Evolutionary conservation across 2,113 vertebrate species (phyloP).

Genomic region (Casuarius casuarius): DNA sequence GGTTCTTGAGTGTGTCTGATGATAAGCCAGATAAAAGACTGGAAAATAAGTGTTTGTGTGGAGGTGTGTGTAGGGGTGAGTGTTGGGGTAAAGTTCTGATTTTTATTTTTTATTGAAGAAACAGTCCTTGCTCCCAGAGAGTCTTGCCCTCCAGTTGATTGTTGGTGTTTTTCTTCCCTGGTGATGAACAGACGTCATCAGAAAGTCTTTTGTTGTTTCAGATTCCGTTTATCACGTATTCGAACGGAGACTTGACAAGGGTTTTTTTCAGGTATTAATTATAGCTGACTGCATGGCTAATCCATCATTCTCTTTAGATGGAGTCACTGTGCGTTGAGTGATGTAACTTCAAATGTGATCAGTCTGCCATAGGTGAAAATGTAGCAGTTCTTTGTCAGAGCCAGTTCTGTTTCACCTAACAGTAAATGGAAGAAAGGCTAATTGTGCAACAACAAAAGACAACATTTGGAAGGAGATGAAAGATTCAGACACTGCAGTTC

Average conservation of each 20-base stretch:
- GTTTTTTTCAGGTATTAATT: slow-evolving; percentile 41
- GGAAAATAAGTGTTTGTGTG: background rate
- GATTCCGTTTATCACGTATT: slow-evolving; percentile 20
- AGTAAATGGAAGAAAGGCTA: slow-evolving; percentile 19
- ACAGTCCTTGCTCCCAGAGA: background rate
- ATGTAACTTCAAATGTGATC: slow-evolving; percentile 42
- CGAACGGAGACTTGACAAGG: slow-evolving; percentile 37
- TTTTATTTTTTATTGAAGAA: background rate
- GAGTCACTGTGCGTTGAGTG: slow-evolving; percentile 46
- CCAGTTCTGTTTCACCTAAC: slow-evolving; percentile 23
- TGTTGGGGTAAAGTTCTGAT: background rate
- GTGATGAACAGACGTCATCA: background rate
- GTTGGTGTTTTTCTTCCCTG: slow-evolving; percentile 5
- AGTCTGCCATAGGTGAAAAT: slow-evolving; percentile 19
- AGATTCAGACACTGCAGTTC: slow-evolving; percentile 12
- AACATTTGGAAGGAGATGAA: slow-evolving; percentile 26
- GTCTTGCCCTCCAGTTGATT: background rate
- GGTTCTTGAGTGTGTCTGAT: background rate
- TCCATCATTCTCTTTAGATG: slow-evolving; percentile 43
- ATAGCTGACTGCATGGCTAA: slow-evolving; percentile 54
- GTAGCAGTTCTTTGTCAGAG: slow-evolving; percentile 31
- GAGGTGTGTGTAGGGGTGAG: background rate
- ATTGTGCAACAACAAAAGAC: slow-evolving; percentile 42
- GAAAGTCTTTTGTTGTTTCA: slow-evolving; percentile 42
- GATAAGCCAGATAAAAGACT: background rate